Base-by-base conservation (phyloP, 2,888 invertebrate species). In the Caradrina clavipalpis region DNA sequence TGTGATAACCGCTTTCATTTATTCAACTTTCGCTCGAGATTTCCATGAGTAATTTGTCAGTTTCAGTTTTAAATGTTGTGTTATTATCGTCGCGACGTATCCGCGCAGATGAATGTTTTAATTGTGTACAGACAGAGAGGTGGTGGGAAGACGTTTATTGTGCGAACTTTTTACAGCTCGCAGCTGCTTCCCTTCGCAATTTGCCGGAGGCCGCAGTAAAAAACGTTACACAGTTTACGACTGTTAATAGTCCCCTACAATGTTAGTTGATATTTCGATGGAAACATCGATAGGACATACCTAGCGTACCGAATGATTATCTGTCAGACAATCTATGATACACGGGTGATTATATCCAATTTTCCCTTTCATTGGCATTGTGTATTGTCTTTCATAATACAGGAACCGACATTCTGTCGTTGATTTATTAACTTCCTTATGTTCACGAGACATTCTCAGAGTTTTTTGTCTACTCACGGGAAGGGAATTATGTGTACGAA, bases 1-100 rank as follows among this genome's bases (percentile, higher is more conserved):
- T 92, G 92, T 91, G 91, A 94, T 94, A 94, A 93, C 92, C 90
- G 90, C 92, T 91, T 91, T 93, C 90, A 94, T 94, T 93, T 93
- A 93, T 93, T 91, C 88, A 91, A 92, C 89, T 92, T 92, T 90
- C 87, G 86, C 86, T 85, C 80, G 85, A 87, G 88, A 91, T 89
- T 90, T 88, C 85, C 69, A 86, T 86, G 86, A 89, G 86, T 88
- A 87, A 91, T 90, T 88, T 89, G 89, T 89, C 89, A 87, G 88
- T 87, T 89, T 81, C 74, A 82, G 81, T 80, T 87, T 82, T 83
- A 76, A 79, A 76, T 65, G 66, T 80, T 49, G 69, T 76, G 64
- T 76, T 78, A 80, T 82, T 74, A 67, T 68, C 62, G 67, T 51
- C 54, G 64, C 69, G 51, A 61, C 80, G 68, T 78, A 81, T 76